Conservation (phyloP, 1,140 invertebrate genomes). For the Latrodectus geometricus region DNA sequence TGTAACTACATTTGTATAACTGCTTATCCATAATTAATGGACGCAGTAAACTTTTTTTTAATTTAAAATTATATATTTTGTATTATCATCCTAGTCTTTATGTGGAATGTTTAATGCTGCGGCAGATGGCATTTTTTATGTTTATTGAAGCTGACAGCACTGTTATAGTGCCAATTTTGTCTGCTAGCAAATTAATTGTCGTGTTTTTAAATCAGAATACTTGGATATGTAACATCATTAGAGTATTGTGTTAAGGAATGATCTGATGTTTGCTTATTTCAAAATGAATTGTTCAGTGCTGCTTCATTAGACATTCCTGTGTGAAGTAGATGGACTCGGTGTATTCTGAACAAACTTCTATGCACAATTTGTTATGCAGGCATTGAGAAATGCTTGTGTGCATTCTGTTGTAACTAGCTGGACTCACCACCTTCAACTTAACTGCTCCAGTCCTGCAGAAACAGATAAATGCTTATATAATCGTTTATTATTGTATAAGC, state of each 20-base stretch:
- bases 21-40: slow-evolving; percentile 32
- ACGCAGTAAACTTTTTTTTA: slow-evolving; percentile 50
- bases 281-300: slow-evolving; percentile 28
- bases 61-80: slow-evolving; percentile 61
- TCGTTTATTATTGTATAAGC: slow-evolving; percentile 61
- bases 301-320: slow-evolving; percentile 57
- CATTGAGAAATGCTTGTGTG: slow-evolving; percentile 45
- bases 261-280: slow-evolving; percentile 27
- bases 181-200: slow-evolving; percentile 31
- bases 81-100: slow-evolving; percentile 62
- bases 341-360: slow-evolving; percentile 58
- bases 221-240: slow-evolving; percentile 5
- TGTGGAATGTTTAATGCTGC: slow-evolving; percentile 59
- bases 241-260: slow-evolving; percentile 12
- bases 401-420: slow-evolving; percentile 51
- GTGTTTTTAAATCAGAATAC: slow-evolving; percentile 31
- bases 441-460: slow-evolving; percentile 11
- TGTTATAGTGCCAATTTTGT: slow-evolving; percentile 54
- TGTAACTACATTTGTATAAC: slow-evolving; percentile 56
- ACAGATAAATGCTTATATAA: slow-evolving; percentile 32
- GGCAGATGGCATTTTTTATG: slow-evolving; percentile 41
- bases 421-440: slow-evolving; percentile 2
- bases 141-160: slow-evolving; percentile 44
- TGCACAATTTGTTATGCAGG: slow-evolving; percentile 54
- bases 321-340: slow-evolving; percentile 33